Percentiles rank a stretch among this genome's conserved stretches.
phyloP scores from a whole-genome alignment of 2,113 vertebrate genomes.

The Stegastes partitus region DNA sequence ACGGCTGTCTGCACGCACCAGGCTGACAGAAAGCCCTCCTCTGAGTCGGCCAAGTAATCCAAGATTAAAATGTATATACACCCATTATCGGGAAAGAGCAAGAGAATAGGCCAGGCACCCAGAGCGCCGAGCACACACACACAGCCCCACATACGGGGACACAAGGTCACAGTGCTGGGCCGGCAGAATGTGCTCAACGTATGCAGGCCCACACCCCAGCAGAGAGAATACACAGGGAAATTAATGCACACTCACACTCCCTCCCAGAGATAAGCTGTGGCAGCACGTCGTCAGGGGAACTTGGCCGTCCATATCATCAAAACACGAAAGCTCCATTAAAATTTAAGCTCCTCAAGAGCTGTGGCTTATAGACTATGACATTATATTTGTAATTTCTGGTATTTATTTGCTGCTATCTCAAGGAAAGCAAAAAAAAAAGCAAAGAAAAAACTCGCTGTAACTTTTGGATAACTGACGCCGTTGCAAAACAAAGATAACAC shows the following conservation, averaged over 20 bases:
- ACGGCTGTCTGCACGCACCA: constrained; percentile 37
- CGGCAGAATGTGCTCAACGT: constrained; percentile 78
- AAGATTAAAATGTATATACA: constrained; percentile 73
- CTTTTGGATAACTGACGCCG: constrained; percentile 28
- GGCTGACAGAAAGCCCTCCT: constrained; percentile 45
- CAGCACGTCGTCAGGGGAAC: constrained; percentile 72
- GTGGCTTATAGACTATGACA: constrained; percentile 46
- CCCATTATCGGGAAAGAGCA: constrained; percentile 65
- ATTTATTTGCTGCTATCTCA: constrained; percentile 55
- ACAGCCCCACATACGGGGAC: constrained; percentile 46
- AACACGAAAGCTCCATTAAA: constrained; percentile 67
- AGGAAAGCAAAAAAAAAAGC: constrained; percentile 11
- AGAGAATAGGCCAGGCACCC: constrained; percentile 40
- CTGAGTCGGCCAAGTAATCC: constrained; percentile 68
- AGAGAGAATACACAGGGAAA: constrained; percentile 74
- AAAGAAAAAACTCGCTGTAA: constrained; percentile 5
- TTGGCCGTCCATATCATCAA: constrained; percentile 70
- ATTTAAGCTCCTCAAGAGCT: constrained; percentile 55
- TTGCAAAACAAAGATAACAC: constrained; percentile 54
- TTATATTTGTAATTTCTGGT: constrained; percentile 59
- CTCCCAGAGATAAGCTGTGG: constrained; percentile 76
- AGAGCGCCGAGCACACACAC: constrained; percentile 46
- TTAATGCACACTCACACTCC: constrained; percentile 80
- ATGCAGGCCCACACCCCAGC: constrained; percentile 82
- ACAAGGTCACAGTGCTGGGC: constrained; percentile 73